Conservation (phyloP, 1,140 invertebrate genomes). For the Leptinotarsa defecta region DNA sequence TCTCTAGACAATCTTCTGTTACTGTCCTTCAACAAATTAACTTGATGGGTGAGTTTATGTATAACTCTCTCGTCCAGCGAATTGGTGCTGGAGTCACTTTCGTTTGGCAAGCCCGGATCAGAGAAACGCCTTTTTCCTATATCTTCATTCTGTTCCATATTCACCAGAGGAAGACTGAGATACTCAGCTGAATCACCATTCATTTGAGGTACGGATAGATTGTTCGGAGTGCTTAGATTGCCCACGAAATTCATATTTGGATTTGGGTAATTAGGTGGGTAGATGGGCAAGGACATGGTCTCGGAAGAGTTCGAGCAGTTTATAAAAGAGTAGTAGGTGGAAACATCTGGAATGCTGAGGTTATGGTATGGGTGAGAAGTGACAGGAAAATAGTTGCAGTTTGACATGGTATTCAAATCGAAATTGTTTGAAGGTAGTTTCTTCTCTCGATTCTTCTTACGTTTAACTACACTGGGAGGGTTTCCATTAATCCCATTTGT, state of each 20-base stretch:
- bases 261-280: conserved; percentile 52
- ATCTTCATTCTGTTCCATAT: conserved; percentile 51
- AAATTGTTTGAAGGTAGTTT: conserved; percentile 41
- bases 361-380: conserved; percentile 59
- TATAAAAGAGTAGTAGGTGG: conserved; percentile 56
- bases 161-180: conserved; percentile 59
- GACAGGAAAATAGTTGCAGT: conserved; percentile 56
- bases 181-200: conserved; percentile 53
- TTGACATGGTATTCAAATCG: conserved; percentile 42
- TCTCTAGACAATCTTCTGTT: conserved; percentile 62
- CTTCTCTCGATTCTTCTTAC: conserved; percentile 53
- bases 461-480: conserved; percentile 49
- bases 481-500: conserved; percentile 53
- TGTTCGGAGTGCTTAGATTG: conserved; percentile 36
- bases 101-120: conserved; percentile 62
- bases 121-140: conserved; percentile 60
- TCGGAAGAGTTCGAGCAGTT: conserved; percentile 58
- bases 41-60: conserved; percentile 60
- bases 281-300: conserved; percentile 60
- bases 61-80: conserved; percentile 59
- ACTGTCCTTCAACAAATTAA: conserved; percentile 59
- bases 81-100: conserved; percentile 60
- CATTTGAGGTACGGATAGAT: conserved; percentile 33
- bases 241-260: conserved; percentile 50
- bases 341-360: conserved; percentile 42